These are phyloP conservation scores for Eulemur albifrons DNA, from an alignment of 2,797 vertebrate genomes.

Conservation along the genomic window DNA sequence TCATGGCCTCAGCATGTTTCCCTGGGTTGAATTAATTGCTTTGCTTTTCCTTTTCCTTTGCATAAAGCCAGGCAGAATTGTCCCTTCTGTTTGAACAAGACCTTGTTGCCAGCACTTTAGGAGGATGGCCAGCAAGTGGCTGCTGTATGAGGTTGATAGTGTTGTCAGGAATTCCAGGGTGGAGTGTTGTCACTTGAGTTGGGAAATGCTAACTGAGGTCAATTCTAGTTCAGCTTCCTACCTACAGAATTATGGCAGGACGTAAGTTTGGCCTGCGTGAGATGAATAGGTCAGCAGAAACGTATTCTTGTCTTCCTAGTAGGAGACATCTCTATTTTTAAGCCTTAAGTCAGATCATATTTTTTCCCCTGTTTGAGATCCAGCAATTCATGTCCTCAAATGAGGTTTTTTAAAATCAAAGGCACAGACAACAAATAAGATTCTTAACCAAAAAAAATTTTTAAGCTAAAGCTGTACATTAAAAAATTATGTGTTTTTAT, in stretches of 20 bases:
- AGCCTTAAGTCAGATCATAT: constrained; percentile 73
- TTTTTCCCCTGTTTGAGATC: constrained; percentile 70
- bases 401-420: constrained; percentile 53
- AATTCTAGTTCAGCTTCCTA: constrained; percentile 81
- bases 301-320: constrained; percentile 73
- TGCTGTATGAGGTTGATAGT: constrained; percentile 74
- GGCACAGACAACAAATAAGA: background rate
- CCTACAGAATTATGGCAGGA: constrained; percentile 82
- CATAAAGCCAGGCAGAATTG: constrained; percentile 56
- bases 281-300: constrained; percentile 79
- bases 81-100: constrained; percentile 65
- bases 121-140: constrained; percentile 64
- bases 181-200: constrained; percentile 63
- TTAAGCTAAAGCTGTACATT: background rate
- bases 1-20: constrained; percentile 46
- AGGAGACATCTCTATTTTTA: constrained; percentile 71
- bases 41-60: constrained; percentile 72
- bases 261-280: constrained; percentile 71
- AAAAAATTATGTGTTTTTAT: background rate
- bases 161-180: constrained; percentile 75
- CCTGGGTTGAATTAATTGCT: constrained; percentile 68
- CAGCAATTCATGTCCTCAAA: constrained; percentile 11
- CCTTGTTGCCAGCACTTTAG: constrained; percentile 64
- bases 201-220: constrained; percentile 74
- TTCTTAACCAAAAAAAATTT: background rate